Evolutionary conservation across 2,113 vertebrate species (phyloP).

Genomic region (Castor canadensis): DNA sequence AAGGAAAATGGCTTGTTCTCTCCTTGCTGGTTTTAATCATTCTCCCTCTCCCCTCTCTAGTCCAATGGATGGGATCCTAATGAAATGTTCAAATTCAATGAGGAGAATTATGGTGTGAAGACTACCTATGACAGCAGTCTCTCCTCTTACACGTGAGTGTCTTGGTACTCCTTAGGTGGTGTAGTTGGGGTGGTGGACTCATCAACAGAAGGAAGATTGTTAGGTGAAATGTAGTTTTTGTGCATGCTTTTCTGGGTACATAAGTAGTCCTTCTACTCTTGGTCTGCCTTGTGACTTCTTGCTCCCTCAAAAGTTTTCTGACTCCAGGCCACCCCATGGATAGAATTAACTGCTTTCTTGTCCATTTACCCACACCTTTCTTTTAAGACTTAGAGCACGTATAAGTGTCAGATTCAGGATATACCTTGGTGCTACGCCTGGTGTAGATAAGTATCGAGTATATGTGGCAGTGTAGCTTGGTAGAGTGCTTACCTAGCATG

Average conservation of each 20-base stretch:
- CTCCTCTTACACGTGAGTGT: constrained; percentile 93
- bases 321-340: neutral
- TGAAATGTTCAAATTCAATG: constrained; percentile 95
- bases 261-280: neutral
- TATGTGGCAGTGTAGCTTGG: no score
- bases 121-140: constrained; percentile 95
- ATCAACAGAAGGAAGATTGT: neutral
- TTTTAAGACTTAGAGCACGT: neutral
- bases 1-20: neutral
- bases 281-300: neutral
- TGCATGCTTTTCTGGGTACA: neutral
- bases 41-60: constrained; percentile 71
- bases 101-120: constrained; percentile 94
- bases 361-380: neutral
- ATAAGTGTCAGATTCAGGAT: neutral
- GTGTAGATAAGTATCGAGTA: neutral
- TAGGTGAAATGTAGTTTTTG: neutral
- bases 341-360: neutral
- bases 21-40: neutral
- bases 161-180: neutral
- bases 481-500: neutral
- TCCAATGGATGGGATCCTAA: constrained; percentile 96
- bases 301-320: neutral
- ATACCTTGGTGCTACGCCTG: neutral
- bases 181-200: neutral